Evolutionary conservation across 2,797 vertebrate genomes (phyloP), one percentile per base, ranked within the genome.

Genomic region (Cryptoprocta ferox): DNA sequence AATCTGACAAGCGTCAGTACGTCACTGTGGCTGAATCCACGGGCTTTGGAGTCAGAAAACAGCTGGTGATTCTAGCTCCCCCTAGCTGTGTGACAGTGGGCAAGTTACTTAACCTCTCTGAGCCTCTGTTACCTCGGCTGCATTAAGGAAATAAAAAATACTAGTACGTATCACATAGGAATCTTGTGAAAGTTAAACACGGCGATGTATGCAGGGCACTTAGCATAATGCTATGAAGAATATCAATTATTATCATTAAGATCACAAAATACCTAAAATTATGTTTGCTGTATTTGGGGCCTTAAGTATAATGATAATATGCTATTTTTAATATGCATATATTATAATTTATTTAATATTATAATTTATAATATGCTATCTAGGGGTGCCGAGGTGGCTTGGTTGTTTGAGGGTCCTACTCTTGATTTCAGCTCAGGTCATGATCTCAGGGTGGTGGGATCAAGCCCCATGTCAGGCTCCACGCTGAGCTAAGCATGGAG

Each of bases 91-190:
- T 93, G 91, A n/a, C 53, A 42, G 9, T 24, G 26, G 11, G 6
- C 28, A 75, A 82, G 35, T 89, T 76, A 48, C 45, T 87, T 75
- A 81, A 66, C 37, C 9, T 91, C 79, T 78, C 78, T 92, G 89
- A 87, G 35, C 26, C 18, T 50, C 50, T 32, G 2, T 83, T 65
- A 56, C 15, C 12, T 80, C 26, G 39, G 30, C 4, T 80, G 3
- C 71, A 32, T n/a, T 32, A 78, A 42, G 24, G 48, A 19, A 45
- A 28, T 35, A 90, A 39, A 92, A 73, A 88, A 56, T 56, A 83
- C 42, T 19, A 70, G 28, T 83, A 39, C 13, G 15, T 87, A 42
- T 68, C 56, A 78, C 50, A 53, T 8, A 76, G 30, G 24, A 10
- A 6, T 61, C 32, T 53, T 78, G 35, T 65, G n/a, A 88, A 45